phyloP scores from a whole-genome alignment of 2,113 vertebrate species.

The Egretta garzetta region DNA sequence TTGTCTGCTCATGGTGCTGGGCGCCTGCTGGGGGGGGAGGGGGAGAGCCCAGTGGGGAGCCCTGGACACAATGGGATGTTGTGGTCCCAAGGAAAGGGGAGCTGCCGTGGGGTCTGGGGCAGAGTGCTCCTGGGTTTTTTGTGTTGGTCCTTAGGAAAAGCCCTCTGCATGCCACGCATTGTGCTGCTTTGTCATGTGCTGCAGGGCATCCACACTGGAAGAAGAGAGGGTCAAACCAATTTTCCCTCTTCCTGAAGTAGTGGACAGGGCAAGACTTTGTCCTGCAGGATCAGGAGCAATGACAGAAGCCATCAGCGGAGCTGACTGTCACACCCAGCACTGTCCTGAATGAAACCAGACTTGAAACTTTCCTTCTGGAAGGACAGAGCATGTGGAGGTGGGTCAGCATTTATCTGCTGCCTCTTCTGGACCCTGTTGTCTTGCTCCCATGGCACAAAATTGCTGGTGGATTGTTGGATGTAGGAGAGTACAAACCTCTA shows the following conservation, averaged over 20 bases:
- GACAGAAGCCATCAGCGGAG: neutral
- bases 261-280: neutral
- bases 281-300: neutral
- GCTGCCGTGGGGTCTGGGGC: neutral
- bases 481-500: neutral
- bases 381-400: neutral
- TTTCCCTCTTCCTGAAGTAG: neutral
- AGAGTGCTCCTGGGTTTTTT: neutral
- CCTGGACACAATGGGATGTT: rapidly evolving
- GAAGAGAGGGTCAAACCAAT: neutral
- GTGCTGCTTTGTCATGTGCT: rapidly evolving
- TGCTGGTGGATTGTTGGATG: neutral
- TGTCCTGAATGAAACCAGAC: neutral
- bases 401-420: neutral
- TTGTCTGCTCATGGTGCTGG: neutral
- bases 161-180: rapidly evolving
- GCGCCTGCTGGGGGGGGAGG: neutral
- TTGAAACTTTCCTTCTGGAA: neutral
- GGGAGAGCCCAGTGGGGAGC: neutral
- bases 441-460: neutral
- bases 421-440: neutral
- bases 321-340: neutral
- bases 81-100: neutral
- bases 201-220: neutral
- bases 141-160: neutral